These are phyloP conservation scores for Chrysopa pallens DNA, from an alignment of 1,140 invertebrate genomes.

Conservation along the genomic window DNA sequence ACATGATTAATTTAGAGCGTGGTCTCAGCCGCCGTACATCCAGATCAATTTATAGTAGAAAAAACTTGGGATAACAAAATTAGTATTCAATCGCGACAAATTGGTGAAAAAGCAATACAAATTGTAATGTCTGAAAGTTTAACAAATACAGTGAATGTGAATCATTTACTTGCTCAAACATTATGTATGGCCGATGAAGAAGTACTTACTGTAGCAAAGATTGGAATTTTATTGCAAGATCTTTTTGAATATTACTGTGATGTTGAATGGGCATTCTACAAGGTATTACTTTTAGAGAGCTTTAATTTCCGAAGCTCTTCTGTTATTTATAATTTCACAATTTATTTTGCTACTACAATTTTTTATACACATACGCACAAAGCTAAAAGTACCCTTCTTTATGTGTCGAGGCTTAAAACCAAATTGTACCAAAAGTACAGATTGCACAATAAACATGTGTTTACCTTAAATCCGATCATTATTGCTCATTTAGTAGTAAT, in stretches of 20 bases:
- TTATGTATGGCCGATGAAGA: conserved; percentile 31
- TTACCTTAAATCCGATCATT: no score
- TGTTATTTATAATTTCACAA: no score
- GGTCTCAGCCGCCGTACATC: conserved; percentile 53
- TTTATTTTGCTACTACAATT: no score
- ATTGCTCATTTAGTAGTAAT: no score
- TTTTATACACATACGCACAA: no score
- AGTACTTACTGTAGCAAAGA: conserved; percentile 27
- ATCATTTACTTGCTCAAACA: conserved; percentile 3
- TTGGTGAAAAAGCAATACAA: conserved; percentile 38
- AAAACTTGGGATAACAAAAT: conserved; percentile 27
- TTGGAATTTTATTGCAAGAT: conserved; percentile 39
- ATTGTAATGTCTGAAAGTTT: conserved; percentile 24
- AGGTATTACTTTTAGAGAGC: conserved; percentile 28
- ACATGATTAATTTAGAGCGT: conserved; percentile 38
- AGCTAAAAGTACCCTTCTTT: no score
- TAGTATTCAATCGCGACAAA: conserved; percentile 22
- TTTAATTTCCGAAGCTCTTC: no score
- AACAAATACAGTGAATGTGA: conserved; percentile 8
- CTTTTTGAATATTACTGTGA: conserved; percentile 48
- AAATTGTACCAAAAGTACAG: no score
- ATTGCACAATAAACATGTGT: no score
- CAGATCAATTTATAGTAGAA: conserved; percentile 47
- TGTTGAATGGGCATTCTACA: conserved; percentile 51
- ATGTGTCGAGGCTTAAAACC: no score